These are phyloP conservation scores for Morpho helenor DNA, from an alignment of 2,888 invertebrate species.

Conservation along the genomic window DNA sequence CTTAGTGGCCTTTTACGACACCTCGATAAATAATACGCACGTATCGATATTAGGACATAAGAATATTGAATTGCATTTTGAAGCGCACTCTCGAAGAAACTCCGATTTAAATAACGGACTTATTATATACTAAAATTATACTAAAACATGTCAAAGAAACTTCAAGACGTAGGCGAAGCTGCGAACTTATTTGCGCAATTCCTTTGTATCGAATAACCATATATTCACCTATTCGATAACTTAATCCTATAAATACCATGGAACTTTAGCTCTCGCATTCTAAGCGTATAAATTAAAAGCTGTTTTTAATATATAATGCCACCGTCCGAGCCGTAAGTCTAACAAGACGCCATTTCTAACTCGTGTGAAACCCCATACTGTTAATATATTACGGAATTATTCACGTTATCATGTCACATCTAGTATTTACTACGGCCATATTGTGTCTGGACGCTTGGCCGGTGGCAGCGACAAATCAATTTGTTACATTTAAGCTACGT, in stretches of 20 bases:
- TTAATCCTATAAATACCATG: background rate
- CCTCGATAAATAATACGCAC: no score
- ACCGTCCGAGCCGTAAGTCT: constrained; percentile 16
- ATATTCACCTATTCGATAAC: no score
- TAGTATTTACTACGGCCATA: constrained; percentile 29
- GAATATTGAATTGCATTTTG: no score
- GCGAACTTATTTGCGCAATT: background rate
- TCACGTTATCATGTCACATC: constrained; percentile 36
- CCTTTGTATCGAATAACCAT: background rate
- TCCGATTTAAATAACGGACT: no score
- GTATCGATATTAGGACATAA: no score
- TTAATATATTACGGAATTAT: constrained; percentile 38
- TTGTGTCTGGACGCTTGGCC: constrained; percentile 18
- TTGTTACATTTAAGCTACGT: constrained; percentile 42
- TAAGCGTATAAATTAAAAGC: constrained; percentile 9
- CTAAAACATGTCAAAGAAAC: no score
- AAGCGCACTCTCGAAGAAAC: no score
- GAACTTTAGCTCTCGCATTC: constrained; percentile 1
- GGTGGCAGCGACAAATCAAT: constrained; percentile 32
- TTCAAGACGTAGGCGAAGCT: no score
- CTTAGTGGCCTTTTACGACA: no score
- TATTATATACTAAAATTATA: no score
- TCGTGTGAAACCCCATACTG: constrained; percentile 34
- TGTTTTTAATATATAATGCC: constrained; percentile 12
- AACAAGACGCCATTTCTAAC: constrained; percentile 16